Conservation (phyloP, 2,113 vertebrate species). For the Kobus ellipsiprymnus region DNA sequence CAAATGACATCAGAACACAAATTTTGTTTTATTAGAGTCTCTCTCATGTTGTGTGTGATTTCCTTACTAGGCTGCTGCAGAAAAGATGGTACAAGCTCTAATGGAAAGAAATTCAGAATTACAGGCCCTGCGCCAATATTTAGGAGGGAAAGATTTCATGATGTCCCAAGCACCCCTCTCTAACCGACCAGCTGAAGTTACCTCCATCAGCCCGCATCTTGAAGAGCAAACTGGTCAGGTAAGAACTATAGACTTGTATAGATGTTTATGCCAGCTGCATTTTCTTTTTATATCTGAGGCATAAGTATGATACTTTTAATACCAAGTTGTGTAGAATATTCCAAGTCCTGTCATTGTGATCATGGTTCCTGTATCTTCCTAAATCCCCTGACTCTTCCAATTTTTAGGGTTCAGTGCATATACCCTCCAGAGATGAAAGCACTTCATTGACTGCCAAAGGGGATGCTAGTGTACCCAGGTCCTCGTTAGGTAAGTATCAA, state of each 20-base stretch:
- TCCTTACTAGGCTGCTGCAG: slow-evolving; percentile 79
- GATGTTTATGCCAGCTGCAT: not conserved
- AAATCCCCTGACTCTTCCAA: not conserved
- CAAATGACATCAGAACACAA: not conserved
- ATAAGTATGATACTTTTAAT: not conserved
- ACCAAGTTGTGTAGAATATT: not conserved
- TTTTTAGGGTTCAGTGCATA: slow-evolving; percentile 72
- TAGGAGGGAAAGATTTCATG: slow-evolving; percentile 78
- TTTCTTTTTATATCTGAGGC: not conserved
- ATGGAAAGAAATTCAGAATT: slow-evolving; percentile 84
- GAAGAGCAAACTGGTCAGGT: slow-evolving; percentile 86
- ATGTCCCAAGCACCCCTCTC: slow-evolving; percentile 45
- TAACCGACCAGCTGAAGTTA: not conserved
- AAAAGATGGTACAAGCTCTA: slow-evolving; percentile 83
- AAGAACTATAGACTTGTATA: not conserved
- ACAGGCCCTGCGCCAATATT: slow-evolving; percentile 85
- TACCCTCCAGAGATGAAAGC: slow-evolving; percentile 50
- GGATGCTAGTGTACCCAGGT: slow-evolving; percentile 29
- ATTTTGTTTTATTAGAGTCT: not conserved
- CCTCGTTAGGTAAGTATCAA: slow-evolving; percentile 67
- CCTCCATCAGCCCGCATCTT: slow-evolving; percentile 62
- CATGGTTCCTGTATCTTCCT: not conserved
- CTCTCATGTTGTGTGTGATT: not conserved
- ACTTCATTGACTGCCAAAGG: not conserved
- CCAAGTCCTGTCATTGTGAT: not conserved